Conservation (phyloP, 1,140 invertebrate species). For the Drosophila asahinai region DNA sequence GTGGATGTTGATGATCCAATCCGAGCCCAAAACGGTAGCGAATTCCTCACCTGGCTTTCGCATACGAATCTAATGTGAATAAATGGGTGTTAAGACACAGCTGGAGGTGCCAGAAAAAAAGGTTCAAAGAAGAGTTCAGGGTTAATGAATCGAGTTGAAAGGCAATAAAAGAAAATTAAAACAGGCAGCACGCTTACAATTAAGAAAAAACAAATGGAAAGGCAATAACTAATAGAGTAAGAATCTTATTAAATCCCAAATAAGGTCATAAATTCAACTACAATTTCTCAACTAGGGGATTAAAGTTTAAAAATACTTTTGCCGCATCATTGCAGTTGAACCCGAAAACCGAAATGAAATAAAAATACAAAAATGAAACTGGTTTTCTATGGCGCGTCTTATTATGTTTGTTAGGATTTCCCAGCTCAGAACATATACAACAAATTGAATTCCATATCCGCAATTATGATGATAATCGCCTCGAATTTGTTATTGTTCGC, state of each 20-base stretch:
- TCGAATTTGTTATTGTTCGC: conserved; percentile 46
- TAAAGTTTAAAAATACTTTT: conserved; percentile 44
- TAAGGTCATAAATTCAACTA: background rate
- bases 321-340: conserved; percentile 53
- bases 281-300: conserved; percentile 16
- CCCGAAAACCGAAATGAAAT: conserved; percentile 17
- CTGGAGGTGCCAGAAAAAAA: background rate
- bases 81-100: conserved; percentile 31
- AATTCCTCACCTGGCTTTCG: background rate
- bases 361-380: conserved; percentile 12
- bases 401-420: conserved; percentile 49
- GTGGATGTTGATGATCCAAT: conserved; percentile 28
- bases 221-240: background rate
- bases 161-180: background rate
- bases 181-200: background rate
- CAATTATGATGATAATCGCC: conserved; percentile 77
- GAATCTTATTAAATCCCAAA: background rate
- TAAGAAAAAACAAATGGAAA: too few relatives aligned
- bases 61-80: conserved; percentile 13
- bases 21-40: conserved; percentile 26
- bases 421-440: conserved; percentile 24
- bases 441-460: conserved; percentile 60
- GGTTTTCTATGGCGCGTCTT: conserved; percentile 22
- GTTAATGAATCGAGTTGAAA: background rate
- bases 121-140: conserved; percentile 31